These are phyloP conservation scores for Hipparchia sbordonii DNA, from an alignment of 2,888 invertebrate species.

Conservation along the genomic window DNA sequence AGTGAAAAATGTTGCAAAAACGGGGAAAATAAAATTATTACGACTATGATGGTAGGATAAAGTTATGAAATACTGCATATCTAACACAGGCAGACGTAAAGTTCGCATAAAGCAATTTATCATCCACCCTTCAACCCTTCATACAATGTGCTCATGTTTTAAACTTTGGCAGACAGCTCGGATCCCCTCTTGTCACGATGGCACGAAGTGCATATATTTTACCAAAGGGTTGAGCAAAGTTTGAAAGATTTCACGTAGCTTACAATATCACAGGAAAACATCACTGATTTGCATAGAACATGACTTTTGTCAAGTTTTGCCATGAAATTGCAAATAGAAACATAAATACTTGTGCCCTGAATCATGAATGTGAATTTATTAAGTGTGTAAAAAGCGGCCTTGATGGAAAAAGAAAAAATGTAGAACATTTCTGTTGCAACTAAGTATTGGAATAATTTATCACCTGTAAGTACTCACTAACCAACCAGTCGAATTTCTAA, in stretches of 20 bases:
- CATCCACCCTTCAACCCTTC: not conserved
- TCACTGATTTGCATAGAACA: constrained; percentile 10
- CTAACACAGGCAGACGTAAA: not conserved
- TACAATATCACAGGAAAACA: not conserved
- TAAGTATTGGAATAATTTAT: constrained; percentile 4
- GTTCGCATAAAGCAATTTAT: not conserved
- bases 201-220: constrained; percentile 2
- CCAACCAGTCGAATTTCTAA: not conserved
- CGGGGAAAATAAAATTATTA: no score
- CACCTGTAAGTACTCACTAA: not conserved
- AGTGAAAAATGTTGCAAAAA: no score
- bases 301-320: not conserved
- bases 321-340: not conserved
- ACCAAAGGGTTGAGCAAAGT: constrained; percentile 1
- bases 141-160: not conserved
- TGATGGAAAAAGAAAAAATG: not conserved
- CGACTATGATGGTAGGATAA: no score
- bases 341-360: constrained; percentile 1
- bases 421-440: not conserved
- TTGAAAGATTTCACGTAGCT: not conserved
- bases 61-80: not conserved
- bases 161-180: not conserved
- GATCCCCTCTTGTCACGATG: not conserved
- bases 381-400: not conserved
- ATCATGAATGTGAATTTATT: constrained; percentile 4